Percentiles rank a stretch among this genome's conserved stretches.
phyloP scores from a whole-genome alignment of 2,113 vertebrate genomes.

The Tetraodon nigroviridis region DNA sequence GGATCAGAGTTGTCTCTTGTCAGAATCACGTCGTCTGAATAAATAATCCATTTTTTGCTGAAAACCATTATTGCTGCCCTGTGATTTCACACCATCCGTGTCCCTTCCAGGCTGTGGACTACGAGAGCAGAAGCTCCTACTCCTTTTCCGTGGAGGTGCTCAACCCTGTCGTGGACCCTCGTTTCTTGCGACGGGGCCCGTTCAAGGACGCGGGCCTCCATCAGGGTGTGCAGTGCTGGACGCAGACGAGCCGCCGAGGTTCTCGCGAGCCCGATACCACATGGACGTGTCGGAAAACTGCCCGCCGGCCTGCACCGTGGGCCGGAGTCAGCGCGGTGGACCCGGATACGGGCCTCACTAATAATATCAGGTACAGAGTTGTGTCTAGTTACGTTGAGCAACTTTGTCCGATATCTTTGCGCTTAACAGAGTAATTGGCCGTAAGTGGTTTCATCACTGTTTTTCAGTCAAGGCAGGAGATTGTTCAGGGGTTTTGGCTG shows the following conservation, averaged over 20 bases:
- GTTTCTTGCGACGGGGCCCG: conserved; percentile 82
- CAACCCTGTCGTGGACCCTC: conserved; percentile 85
- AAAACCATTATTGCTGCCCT: background rate
- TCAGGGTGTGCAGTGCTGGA: conserved; percentile 82
- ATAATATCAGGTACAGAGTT: conserved; percentile 78
- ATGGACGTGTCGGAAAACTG: conserved; percentile 85
- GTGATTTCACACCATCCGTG: background rate
- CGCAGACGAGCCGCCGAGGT: conserved; percentile 83
- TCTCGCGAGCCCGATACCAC: conserved; percentile 77
- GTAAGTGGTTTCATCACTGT: too few relatives aligned
- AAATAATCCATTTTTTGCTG: conserved; percentile 11
- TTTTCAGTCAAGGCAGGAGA: too few relatives aligned
- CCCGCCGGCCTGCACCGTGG: conserved; percentile 74
- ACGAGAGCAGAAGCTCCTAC: conserved; percentile 82
- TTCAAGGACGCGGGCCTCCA: conserved; percentile 84
- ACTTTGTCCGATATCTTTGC: too few relatives aligned
- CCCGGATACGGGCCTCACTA: conserved; percentile 81
- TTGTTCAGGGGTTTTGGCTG: conserved; percentile 2
- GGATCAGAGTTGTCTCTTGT: conserved; percentile 25
- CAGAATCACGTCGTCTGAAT: conserved; percentile 24
- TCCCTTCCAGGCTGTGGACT: conserved; percentile 80
- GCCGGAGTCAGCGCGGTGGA: conserved; percentile 80
- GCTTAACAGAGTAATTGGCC: too few relatives aligned
- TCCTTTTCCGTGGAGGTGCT: conserved; percentile 86
- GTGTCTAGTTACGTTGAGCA: too few relatives aligned